Percentiles rank a stretch among this genome's conserved stretches.
Evolutionary conservation across 1,140 invertebrate species (phyloP).

Genomic region (Neotoxoptera formosana): DNA sequence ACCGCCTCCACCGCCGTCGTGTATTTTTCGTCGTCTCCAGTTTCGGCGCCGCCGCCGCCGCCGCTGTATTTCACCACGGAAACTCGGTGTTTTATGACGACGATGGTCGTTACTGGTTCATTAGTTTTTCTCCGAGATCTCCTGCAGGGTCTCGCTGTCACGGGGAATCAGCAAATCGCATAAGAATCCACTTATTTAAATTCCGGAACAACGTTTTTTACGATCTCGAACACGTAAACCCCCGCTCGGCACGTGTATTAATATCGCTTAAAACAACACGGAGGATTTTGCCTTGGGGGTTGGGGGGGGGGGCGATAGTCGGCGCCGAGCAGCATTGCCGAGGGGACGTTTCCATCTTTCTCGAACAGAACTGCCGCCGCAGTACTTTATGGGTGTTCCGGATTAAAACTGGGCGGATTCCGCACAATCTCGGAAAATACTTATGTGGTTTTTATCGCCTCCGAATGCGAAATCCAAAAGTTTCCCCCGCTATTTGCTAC

Average conservation of each 20-base stretch:
- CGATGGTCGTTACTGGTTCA: slow-evolving; percentile 48
- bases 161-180: not conserved
- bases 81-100: slow-evolving; percentile 21
- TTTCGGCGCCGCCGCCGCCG: not conserved
- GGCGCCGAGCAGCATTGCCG: not conserved
- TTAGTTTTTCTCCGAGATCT: slow-evolving; percentile 45
- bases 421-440: slow-evolving; percentile 19
- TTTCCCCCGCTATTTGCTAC: not conserved
- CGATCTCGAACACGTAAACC: slow-evolving; percentile 15
- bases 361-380: not conserved
- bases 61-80: not conserved
- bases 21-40: not conserved
- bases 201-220: slow-evolving; percentile 26
- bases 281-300: not conserved
- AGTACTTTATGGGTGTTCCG: slow-evolving; percentile 7
- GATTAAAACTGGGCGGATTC: slow-evolving; percentile 45
- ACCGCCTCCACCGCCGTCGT: not conserved
- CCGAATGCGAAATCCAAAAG: slow-evolving; percentile 2
- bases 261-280: slow-evolving; percentile 20
- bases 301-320: not conserved
- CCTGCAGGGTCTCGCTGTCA: not conserved
- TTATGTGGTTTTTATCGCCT: slow-evolving; percentile 44
- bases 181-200: slow-evolving; percentile 18
- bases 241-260: not conserved
- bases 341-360: not conserved